Evolutionary conservation across 2,113 vertebrate genomes (phyloP), one percentile per base, ranked within the genome.

Genomic region (Podiceps cristatus): DNA sequence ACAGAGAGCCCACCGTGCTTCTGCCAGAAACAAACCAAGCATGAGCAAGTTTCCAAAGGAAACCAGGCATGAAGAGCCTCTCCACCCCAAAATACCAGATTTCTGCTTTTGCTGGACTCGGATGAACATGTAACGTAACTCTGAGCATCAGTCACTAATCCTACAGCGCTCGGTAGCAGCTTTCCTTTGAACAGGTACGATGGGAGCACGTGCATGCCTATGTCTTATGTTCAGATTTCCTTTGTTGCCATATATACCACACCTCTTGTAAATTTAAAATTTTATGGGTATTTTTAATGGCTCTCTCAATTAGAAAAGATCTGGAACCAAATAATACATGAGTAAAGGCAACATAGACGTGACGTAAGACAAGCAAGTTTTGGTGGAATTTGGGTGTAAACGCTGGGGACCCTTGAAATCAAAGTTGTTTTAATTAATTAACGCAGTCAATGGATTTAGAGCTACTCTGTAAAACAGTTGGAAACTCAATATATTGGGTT

Each of bases 121-220:
- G 15, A 33, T 28, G 69, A 74, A 27, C 1, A 25, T 3, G 19
- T 29, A 64, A 33, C 1, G 1, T 5, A 33, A 31, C 23, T 23
- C 84, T n/a, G 47, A 92, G 85, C n/a, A 9, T 17, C 18, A 14
- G 22, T 67, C 55, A 66, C 63, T 66, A 45, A 0, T 5, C 50
- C 50, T 2, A 0, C 62, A 29, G 47, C 0, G 0, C 67, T 27
- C 19, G 2, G 33, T 17, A 62, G 44, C 1, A 0, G 11, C 42
- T 78, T 76, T 56, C 13, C 47, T 58, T 77, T 55, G 60, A 27
- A 7, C 3, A 18, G 44, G 10, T 6, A 17, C 15, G 40, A 9
- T 22, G 31, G 73, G 33, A 20, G 27, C 17, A 5, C 0, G 8
- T 6, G 16, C 8, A 9, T 9, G 11, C 35, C 59, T 28, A 2